Percentiles rank a stretch among this genome's conserved stretches.
phyloP scores from a whole-genome alignment of 1,140 invertebrate genomes.

The Drosophila ambigua region DNA sequence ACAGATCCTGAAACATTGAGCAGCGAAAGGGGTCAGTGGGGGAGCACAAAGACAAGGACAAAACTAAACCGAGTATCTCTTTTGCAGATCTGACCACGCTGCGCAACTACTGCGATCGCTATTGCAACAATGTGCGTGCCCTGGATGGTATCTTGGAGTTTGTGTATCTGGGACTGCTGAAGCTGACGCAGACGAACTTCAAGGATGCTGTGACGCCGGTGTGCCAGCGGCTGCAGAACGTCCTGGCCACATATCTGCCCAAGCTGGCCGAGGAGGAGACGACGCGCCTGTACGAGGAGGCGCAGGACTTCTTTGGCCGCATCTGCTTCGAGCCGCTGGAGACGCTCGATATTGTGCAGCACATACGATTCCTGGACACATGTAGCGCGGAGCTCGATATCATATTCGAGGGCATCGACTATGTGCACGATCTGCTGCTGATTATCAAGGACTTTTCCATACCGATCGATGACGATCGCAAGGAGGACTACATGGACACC shows the following conservation, averaged over 20 bases:
- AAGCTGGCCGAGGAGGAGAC: conserved; percentile 87
- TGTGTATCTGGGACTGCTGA: conserved; percentile 88
- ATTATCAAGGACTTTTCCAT: conserved; percentile 90
- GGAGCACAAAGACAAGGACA: too few relatives aligned
- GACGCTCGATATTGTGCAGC: conserved; percentile 88
- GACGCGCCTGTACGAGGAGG: conserved; percentile 85
- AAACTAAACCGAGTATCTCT: neutral
- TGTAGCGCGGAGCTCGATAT: conserved; percentile 86
- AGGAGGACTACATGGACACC: conserved; percentile 86
- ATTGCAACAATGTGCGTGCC: conserved; percentile 86
- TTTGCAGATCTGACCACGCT: conserved; percentile 85
- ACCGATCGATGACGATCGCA: conserved; percentile 86
- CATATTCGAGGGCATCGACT: conserved; percentile 87
- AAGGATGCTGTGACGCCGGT: conserved; percentile 88
- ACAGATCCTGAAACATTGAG: conserved; percentile 86
- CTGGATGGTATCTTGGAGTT: conserved; percentile 87
- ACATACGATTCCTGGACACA: conserved; percentile 88
- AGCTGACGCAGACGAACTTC: conserved; percentile 88
- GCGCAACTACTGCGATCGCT: conserved; percentile 86
- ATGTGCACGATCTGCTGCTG: conserved; percentile 89
- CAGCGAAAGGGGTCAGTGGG: conserved; percentile 79
- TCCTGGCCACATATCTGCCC: conserved; percentile 86
- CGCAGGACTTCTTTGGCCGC: conserved; percentile 86
- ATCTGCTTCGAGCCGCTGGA: conserved; percentile 87
- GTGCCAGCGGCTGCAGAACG: conserved; percentile 87